Percentiles rank a stretch among this genome's conserved stretches.
These are phyloP conservation scores for Cryptus viduatorius DNA, from an alignment of 2,888 invertebrate species.

Conservation along the genomic window DNA sequence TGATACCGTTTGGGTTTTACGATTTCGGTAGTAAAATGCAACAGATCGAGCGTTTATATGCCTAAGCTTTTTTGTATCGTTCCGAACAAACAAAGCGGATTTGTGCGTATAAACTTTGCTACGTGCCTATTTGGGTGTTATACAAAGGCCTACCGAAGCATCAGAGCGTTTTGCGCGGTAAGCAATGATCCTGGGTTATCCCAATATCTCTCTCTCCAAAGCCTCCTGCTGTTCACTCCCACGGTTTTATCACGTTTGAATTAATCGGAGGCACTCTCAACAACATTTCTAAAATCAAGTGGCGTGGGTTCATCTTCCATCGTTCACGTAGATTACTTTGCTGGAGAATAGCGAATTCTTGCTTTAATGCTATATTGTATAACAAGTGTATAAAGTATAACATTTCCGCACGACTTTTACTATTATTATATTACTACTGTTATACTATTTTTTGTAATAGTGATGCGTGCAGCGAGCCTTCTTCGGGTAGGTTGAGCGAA, in stretches of 20 bases:
- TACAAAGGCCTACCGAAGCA: slow-evolving; percentile 13
- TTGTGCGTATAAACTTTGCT: slow-evolving; percentile 37
- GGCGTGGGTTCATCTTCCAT: not conserved
- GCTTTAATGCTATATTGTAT: too few species aligned
- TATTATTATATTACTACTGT: too few species aligned
- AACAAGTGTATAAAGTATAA: too few species aligned
- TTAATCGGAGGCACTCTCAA: slow-evolving; percentile 31
- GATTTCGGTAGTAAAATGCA: not conserved
- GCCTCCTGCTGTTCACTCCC: slow-evolving; percentile 21
- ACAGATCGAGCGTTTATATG: not conserved
- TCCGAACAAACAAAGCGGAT: slow-evolving; percentile 24
- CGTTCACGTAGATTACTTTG: not conserved
- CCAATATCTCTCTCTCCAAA: slow-evolving; percentile 7
- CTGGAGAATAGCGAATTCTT: not conserved
- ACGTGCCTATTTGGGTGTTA: slow-evolving; percentile 48
- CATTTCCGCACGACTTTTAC: too few species aligned
- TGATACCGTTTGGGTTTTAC: not conserved
- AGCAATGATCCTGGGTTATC: slow-evolving; percentile 40
- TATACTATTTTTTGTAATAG: too few species aligned
- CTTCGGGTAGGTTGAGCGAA: too few species aligned
- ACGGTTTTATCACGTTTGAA: slow-evolving; percentile 57
- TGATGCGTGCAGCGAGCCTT: too few species aligned
- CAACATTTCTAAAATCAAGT: slow-evolving; percentile 30
- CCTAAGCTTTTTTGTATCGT: not conserved
- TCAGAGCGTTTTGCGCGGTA: slow-evolving; percentile 19